Evolutionary conservation across 2,113 vertebrate genomes (phyloP).

Genomic region (Diadophis punctatus): DNA sequence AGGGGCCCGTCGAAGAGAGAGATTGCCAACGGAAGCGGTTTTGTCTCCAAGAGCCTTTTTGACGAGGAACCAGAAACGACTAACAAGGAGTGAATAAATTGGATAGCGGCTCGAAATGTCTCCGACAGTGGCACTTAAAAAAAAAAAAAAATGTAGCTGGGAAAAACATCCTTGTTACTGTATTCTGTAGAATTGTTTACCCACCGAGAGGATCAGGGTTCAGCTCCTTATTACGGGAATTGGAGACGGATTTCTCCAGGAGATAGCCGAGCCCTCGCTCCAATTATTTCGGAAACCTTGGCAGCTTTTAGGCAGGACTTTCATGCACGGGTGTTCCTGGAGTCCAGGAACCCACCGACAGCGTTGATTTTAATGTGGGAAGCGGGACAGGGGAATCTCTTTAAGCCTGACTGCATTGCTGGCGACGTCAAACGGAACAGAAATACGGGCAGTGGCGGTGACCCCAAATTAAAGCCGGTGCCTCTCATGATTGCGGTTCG

Average conservation of each 20-base stretch:
- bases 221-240: not conserved
- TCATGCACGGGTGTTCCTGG: no score
- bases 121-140: not conserved
- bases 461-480: not conserved
- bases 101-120: not conserved
- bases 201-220: not conserved
- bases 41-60: conserved; percentile 3
- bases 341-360: not conserved
- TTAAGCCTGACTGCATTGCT: not conserved
- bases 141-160: not conserved
- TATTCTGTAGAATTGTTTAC: conserved; percentile 8
- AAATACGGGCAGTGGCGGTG: not conserved
- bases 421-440: not conserved
- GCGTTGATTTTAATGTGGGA: conserved; percentile 3
- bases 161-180: not conserved
- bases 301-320: not conserved
- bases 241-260: not conserved
- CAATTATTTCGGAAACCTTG: rapidly evolving
- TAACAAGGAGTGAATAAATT: conserved; percentile 23
- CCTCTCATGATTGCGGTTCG: not conserved
- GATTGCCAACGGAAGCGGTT: conserved; percentile 34
- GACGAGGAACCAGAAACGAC: conserved; percentile 1
- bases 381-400: not conserved
- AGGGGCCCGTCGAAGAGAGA: conserved; percentile 38
- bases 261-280: not conserved